A percentile compares a stretch with the other conserved stretches of the same genome.
These are phyloP conservation scores for Alectoris magna DNA, from an alignment of 2,797 vertebrate genomes.

Conservation along the genomic window DNA sequence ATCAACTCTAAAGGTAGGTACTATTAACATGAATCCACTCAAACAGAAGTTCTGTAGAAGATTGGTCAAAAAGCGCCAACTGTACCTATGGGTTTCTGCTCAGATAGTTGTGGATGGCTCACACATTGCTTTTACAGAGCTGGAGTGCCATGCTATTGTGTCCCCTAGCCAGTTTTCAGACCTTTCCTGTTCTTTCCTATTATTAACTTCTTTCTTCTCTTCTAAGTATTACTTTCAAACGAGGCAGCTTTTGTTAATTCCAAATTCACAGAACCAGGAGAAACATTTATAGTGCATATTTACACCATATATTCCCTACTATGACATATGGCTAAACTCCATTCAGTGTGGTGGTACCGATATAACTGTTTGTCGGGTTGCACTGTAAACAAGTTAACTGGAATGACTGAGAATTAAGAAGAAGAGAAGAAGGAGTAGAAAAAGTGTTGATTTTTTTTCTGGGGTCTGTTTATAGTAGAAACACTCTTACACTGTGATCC, in stretches of 20 bases:
- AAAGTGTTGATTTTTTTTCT: not conserved
- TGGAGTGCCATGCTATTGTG: not conserved
- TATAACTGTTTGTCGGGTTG: not conserved
- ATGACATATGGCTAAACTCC: not conserved
- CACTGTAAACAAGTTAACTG: not conserved
- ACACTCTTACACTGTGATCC: not conserved
- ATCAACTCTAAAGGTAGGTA: not conserved
- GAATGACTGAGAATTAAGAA: not conserved
- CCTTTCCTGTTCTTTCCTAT: not conserved
- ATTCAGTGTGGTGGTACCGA: not conserved
- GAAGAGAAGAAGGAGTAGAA: too few species aligned
- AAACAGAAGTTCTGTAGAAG: not conserved
- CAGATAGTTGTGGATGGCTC: not conserved
- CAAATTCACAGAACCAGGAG: not conserved
- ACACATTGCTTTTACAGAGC: not conserved
- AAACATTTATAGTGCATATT: not conserved
- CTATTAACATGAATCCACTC: not conserved
- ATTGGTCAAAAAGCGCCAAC: not conserved
- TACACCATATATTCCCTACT: not conserved
- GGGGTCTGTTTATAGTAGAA: not conserved
- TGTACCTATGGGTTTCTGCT: not conserved
- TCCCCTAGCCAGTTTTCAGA: not conserved
- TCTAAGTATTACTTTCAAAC: not conserved
- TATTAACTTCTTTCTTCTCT: not conserved
- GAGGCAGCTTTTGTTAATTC: not conserved